Evolutionary conservation across 2,888 invertebrate species (phyloP).

Genomic region (Prosopocoilus inquinatus): DNA sequence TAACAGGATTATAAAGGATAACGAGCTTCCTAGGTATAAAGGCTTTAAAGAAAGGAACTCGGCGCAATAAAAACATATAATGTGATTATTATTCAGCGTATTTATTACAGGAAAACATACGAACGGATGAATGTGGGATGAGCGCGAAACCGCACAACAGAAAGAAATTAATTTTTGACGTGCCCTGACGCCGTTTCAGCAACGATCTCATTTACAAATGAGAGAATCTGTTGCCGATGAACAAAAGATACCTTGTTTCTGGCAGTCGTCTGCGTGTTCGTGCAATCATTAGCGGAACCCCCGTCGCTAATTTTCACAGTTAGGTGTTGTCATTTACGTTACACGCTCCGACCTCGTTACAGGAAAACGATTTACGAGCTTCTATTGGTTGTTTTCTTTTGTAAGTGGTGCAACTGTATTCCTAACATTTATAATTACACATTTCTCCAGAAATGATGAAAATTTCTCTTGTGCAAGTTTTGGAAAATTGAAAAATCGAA

Average conservation of each 20-base stretch:
- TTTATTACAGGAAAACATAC: no score
- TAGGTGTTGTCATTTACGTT: conserved; percentile 2
- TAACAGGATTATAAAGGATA: no score
- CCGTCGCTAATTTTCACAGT: conserved; percentile 1
- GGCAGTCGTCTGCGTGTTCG: conserved; percentile 3
- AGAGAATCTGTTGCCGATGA: conserved; percentile 13
- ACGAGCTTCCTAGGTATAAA: no score
- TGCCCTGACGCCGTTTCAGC: conserved; percentile 9
- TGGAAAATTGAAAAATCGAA: no score
- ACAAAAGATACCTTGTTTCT: conserved; percentile 17
- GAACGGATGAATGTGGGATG: no score
- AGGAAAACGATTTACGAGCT: not conserved
- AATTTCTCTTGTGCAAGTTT: no score
- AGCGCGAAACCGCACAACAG: not conserved
- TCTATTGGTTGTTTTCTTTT: not conserved
- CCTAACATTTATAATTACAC: no score
- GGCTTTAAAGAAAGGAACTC: no score
- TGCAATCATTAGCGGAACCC: conserved; percentile 4
- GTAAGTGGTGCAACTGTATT: no score
- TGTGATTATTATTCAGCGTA: no score
- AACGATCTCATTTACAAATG: conserved; percentile 20
- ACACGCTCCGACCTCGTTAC: not conserved
- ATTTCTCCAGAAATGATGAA: no score
- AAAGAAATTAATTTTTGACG: conserved; percentile 18
- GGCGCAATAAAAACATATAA: no score